Evolutionary conservation across 2,888 invertebrate species (phyloP).

Genomic region (Dorcus parallelipipedus): DNA sequence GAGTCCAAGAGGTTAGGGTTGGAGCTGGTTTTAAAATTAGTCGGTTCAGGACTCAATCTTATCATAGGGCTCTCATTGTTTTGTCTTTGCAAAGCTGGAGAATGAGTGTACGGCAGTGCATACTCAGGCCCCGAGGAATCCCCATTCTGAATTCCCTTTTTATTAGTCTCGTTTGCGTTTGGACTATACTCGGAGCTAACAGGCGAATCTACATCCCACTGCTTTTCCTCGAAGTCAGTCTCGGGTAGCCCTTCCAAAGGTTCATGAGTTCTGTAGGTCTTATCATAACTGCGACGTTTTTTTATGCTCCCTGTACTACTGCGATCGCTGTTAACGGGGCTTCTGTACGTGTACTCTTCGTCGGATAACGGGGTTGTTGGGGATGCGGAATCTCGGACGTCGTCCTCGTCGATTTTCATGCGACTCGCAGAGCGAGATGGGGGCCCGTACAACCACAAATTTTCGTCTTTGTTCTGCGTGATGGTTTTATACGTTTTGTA

Average conservation of each 20-base stretch:
- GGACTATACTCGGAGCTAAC: constrained; percentile 19
- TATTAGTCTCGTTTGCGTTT: neutral
- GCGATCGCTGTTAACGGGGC: constrained; percentile 33
- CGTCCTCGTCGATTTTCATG: constrained; percentile 26
- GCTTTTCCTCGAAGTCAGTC: constrained; percentile 76
- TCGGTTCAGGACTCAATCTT: too few species aligned
- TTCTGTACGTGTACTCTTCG: constrained; percentile 35
- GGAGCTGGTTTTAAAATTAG: neutral
- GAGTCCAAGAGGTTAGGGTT: constrained; percentile 2
- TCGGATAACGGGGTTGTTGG: constrained; percentile 25
- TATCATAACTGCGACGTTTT: constrained; percentile 74
- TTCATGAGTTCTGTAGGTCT: constrained; percentile 80
- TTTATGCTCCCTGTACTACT: constrained; percentile 43
- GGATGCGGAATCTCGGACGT: constrained; percentile 16
- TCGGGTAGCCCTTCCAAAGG: constrained; percentile 70
- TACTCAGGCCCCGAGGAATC: constrained; percentile 10
- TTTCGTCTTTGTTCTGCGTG: constrained; percentile 28
- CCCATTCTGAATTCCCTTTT: neutral
- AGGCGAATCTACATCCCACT: constrained; percentile 65
- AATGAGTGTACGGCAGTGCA: neutral
- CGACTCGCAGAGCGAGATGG: constrained; percentile 30
- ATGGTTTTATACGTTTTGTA: constrained; percentile 59
- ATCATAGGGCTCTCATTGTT: neutral
- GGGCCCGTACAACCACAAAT: constrained; percentile 40
- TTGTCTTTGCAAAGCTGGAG: neutral